Evolutionary conservation across 2,797 vertebrate species (phyloP).

Genomic region (Xiphorhynchus erythropygius): DNA sequence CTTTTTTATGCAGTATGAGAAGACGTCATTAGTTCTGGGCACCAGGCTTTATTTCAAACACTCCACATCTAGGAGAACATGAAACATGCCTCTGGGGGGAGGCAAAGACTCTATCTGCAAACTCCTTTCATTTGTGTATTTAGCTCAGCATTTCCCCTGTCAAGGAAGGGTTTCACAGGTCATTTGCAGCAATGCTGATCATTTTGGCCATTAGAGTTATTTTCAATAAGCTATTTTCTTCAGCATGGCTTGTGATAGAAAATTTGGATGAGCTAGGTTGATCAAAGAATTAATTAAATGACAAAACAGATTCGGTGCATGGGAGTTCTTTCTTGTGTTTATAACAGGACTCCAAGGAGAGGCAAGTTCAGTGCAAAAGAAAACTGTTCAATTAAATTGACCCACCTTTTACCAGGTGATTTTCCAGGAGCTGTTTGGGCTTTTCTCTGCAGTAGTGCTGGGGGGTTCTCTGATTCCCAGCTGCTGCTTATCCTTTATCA

Average conservation of each 20-base stretch:
- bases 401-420: neutral
- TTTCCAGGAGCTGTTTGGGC: neutral
- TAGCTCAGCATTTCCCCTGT: neutral
- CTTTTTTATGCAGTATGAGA: neutral
- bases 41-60: neutral
- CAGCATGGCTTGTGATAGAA: neutral
- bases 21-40: neutral
- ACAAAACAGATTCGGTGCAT: neutral
- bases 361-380: neutral
- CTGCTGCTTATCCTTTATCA: neutral
- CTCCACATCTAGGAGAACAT: neutral
- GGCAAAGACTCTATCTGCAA: neutral
- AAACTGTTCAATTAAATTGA: neutral
- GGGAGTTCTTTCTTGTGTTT: neutral
- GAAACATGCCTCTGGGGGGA: neutral
- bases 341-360: neutral
- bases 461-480: neutral
- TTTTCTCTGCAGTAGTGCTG: neutral
- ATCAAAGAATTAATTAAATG: neutral
- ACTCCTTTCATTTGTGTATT: neutral
- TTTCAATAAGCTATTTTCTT: neutral
- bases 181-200: fast-evolving
- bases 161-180: neutral
- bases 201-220: neutral
- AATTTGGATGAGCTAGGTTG: neutral